Evolutionary conservation across 2,888 invertebrate genomes (phyloP).

Genomic region (Cantharis lateralis): DNA sequence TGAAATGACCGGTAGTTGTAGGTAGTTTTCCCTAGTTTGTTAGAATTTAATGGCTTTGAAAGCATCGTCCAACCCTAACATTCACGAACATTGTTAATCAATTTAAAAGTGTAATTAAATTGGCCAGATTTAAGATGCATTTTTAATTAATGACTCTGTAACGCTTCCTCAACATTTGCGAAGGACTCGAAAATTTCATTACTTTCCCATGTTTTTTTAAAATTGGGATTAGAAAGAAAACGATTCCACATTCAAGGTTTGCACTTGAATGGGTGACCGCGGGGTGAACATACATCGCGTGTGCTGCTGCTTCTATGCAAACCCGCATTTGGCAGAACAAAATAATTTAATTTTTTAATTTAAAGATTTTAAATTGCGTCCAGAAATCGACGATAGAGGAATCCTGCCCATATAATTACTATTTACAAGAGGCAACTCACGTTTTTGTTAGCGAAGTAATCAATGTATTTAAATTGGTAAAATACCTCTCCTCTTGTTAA

Average conservation of each 20-base stretch:
- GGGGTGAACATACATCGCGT: background rate
- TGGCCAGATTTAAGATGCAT: background rate
- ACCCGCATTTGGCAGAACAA: no score
- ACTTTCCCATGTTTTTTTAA: background rate
- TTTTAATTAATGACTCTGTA: background rate
- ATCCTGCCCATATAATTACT: background rate
- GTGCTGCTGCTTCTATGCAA: no score
- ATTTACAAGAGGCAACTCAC: background rate
- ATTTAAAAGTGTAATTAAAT: conserved; percentile 7
- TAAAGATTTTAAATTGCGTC: background rate
- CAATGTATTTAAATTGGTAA: background rate
- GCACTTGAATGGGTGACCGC: no score
- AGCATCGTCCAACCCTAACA: conserved; percentile 18
- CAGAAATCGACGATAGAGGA: background rate
- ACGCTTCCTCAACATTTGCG: background rate
- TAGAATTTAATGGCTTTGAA: conserved; percentile 23
- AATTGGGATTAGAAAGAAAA: no score
- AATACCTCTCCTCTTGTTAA: background rate
- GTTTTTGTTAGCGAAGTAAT: background rate
- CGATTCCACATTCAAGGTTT: no score
- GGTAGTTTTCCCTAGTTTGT: conserved; percentile 20
- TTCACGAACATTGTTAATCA: conserved; percentile 20
- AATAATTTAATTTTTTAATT: no score
- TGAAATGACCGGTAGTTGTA: conserved; percentile 20
- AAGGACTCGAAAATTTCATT: background rate